Evolutionary conservation across 1,140 invertebrate genomes (phyloP), one percentile per base, ranked within the genome.

Genomic region (Drosophila littoralis): DNA sequence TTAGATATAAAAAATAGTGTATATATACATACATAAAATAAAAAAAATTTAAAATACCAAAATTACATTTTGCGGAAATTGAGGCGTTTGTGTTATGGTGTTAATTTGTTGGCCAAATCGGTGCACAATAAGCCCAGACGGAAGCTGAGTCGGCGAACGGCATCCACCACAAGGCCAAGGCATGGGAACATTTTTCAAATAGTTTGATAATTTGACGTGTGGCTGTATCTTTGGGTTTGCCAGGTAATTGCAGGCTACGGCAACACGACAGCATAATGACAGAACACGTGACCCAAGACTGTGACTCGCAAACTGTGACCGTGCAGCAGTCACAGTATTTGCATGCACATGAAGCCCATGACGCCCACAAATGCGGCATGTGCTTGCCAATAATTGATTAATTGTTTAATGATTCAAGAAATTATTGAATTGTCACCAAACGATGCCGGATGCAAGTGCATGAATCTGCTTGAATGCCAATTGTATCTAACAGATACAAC

Each of bases 1-100:
- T 88, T 88, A 65, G 40, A 73, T 73, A 71, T 63, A 50, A 81
- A 75, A 52, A 63, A 48, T 42, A 35, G 28, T 46, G 22, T 28
- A 77, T 46, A 46, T 17, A 22, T 22, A 22, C 2, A 22, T 22
- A 22, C 0, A 22, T 3, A 22, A 22, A 3, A 22, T 3, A 5
- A 28, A 28, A 32, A 36, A 61, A 43, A 43, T 10, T 8, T 13
- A 58, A 58, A 67, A 58, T 70, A 57, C 67, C 48, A 40, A 85
- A 77, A 88, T 88, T 83, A 88, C 76, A 88, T 65, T 77, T 77
- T 73, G 72, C 83, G 83, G 79, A 88, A 86, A 86, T 86, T 77
- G 79, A 86, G 79, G 76, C 71, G 79, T 86, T 86, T 69, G 83
- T 79, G 58, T 42, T 28, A 50, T 48, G 54, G 51, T 77, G 83